Percentiles rank a stretch among this genome's conserved stretches.
phyloP scores from a whole-genome alignment of 2,113 vertebrate genomes.

The Malurus cyaneus region DNA sequence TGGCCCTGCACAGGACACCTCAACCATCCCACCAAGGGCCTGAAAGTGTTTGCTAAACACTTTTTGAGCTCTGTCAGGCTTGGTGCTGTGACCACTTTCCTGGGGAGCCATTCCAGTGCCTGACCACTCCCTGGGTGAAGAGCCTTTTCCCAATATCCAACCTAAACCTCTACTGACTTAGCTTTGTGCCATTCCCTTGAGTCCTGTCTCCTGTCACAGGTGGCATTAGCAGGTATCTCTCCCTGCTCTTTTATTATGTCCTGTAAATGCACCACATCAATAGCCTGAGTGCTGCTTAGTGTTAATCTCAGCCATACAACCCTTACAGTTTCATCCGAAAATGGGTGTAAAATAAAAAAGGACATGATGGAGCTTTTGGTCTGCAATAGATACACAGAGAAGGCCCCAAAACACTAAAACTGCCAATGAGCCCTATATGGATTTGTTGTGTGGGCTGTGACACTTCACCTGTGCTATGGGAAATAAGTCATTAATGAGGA shows the following conservation, averaged over 20 bases:
- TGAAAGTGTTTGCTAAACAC: neutral
- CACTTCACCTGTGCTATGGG: neutral
- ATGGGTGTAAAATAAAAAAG: neutral
- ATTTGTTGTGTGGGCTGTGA: neutral
- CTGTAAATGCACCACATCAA: neutral
- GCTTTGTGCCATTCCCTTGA: neutral
- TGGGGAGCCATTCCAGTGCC: neutral
- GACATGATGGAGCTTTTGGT: neutral
- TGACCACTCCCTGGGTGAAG: neutral
- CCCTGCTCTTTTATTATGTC: neutral
- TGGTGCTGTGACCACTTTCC: neutral
- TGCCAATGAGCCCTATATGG: accelerated
- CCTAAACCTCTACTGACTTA: neutral
- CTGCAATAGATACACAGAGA: neutral
- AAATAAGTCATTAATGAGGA: neutral
- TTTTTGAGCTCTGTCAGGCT: neutral
- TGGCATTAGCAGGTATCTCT: neutral
- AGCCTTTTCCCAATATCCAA: neutral
- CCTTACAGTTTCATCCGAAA: neutral
- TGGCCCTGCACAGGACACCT: neutral
- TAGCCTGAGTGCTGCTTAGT: neutral
- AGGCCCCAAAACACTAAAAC: neutral
- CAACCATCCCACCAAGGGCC: neutral
- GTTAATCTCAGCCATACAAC: neutral
- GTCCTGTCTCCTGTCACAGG: neutral